A percentile compares a stretch with the other conserved stretches of the same genome.
Evolutionary conservation across 2,888 invertebrate species (phyloP).

Genomic region (Drosophila pegasa): DNA sequence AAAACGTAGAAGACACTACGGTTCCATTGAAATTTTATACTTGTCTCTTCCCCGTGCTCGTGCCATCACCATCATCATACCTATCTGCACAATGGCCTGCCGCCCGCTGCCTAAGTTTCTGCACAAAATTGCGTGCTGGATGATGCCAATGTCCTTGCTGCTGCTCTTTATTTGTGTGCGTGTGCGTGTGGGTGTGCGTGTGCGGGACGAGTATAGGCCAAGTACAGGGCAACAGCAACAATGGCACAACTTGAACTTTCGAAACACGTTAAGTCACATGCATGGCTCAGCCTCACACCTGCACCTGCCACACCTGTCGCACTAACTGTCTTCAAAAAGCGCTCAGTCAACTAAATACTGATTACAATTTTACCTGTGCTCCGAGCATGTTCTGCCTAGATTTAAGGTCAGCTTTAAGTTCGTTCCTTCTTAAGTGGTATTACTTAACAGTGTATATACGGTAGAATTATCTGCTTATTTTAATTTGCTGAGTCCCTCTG

Average conservation of each 20-base stretch:
- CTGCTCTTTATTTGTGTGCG: constrained; percentile 8
- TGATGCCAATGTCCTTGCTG: constrained; percentile 24
- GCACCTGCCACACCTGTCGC: constrained; percentile 23
- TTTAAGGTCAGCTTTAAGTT: background rate
- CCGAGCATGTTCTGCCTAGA: background rate
- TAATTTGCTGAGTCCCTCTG: too few species aligned
- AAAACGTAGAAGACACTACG: constrained; percentile 29
- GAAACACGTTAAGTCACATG: constrained; percentile 18
- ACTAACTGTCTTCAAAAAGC: background rate
- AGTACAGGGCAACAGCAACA: constrained; percentile 21
- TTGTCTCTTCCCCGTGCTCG: constrained; percentile 9
- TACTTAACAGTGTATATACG: background rate
- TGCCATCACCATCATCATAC: background rate
- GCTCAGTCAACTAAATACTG: background rate
- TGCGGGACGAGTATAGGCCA: constrained; percentile 9
- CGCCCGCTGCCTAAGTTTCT: background rate
- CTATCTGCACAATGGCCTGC: constrained; percentile 13
- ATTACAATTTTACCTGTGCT: background rate
- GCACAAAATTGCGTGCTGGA: constrained; percentile 15
- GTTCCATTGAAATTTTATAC: constrained; percentile 38
- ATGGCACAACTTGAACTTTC: constrained; percentile 24
- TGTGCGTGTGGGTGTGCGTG: constrained; percentile 6
- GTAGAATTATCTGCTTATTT: too few species aligned
- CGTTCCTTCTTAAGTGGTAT: background rate
- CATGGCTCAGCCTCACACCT: constrained; percentile 20